A percentile compares a stretch with the other conserved stretches of the same genome.
These are phyloP conservation scores for Drosophila watanabei DNA, from an alignment of 1,140 invertebrate species.

Conservation along the genomic window DNA sequence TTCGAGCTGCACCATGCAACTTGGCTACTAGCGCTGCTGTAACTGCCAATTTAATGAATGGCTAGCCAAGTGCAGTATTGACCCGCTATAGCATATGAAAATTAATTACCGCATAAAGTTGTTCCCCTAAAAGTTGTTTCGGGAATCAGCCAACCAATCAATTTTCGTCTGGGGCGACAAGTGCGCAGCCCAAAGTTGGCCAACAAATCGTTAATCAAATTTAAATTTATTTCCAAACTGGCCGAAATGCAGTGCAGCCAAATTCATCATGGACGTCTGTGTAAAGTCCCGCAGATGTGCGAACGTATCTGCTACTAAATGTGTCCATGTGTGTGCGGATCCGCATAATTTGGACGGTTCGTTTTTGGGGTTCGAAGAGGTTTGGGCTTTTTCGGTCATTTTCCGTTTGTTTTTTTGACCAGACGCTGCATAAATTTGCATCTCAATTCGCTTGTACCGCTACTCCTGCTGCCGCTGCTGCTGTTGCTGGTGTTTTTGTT, in stretches of 20 bases:
- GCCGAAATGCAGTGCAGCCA: conserved; percentile 33
- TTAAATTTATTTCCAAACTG: conserved; percentile 66
- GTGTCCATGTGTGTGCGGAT: conserved; percentile 30
- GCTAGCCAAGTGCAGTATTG: conserved; percentile 47
- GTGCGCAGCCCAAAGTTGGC: conserved; percentile 46
- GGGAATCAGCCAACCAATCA: conserved; percentile 34
- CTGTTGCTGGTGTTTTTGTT: neutral
- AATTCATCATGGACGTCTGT: conserved; percentile 51
- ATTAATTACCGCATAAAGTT: conserved; percentile 47
- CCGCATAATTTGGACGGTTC: conserved; percentile 69
- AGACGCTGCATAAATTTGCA: conserved; percentile 75
- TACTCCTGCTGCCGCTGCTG: neutral
- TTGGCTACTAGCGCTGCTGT: neutral
- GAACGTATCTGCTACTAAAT: conserved; percentile 29
- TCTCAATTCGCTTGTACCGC: conserved; percentile 46
- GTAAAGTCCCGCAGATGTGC: conserved; percentile 44
- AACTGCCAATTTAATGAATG: conserved; percentile 45
- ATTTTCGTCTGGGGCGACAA: conserved; percentile 45
- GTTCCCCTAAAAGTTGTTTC: conserved; percentile 1
- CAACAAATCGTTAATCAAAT: conserved; percentile 75
- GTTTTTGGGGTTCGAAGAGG: conserved; percentile 51
- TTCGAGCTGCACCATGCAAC: neutral
- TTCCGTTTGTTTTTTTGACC: conserved; percentile 52
- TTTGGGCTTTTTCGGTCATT: conserved; percentile 50
- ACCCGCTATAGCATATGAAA: conserved; percentile 39